A percentile compares a stretch with the other conserved stretches of the same genome.
Conservation (phyloP, 2,888 invertebrate species). For the Lycaena phlaeas region DNA sequence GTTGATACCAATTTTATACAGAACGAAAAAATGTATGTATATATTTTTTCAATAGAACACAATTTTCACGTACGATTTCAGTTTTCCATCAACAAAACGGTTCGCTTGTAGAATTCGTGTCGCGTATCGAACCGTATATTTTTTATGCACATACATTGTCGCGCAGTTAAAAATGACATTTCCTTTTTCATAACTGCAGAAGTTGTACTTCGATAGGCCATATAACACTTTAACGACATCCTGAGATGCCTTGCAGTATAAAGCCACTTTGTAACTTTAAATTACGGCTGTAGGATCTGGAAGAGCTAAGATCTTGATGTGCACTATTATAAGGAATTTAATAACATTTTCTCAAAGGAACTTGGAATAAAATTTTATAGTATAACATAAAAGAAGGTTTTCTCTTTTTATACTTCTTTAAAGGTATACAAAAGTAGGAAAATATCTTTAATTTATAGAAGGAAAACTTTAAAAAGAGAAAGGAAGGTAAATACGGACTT, state of each 20-base stretch:
- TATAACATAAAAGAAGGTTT: too few species aligned
- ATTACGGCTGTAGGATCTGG: constrained; percentile 11
- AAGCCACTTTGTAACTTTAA: constrained; percentile 23
- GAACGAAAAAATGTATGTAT: too few species aligned
- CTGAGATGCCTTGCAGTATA: constrained; percentile 31
- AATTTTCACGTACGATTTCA: too few species aligned
- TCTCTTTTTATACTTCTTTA: background rate
- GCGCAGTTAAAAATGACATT: constrained; percentile 49
- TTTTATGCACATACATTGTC: constrained; percentile 30
- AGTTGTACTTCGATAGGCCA: constrained; percentile 34
- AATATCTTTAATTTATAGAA: too few species aligned
- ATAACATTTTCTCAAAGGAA: too few species aligned
- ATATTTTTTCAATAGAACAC: too few species aligned
- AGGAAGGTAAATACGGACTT: too few species aligned
- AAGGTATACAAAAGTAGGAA: background rate
- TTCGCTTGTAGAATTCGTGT: background rate
- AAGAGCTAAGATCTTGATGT: background rate
- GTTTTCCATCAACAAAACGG: background rate
- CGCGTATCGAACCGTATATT: constrained; percentile 13
- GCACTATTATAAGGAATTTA: background rate
- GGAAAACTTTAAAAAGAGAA: too few species aligned
- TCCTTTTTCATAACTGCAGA: constrained; percentile 40
- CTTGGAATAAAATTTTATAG: too few species aligned
- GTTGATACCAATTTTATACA: too few species aligned
- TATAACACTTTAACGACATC: constrained; percentile 48